Conservation (phyloP, 2,888 invertebrate species). For the Epiblema foenella region DNA sequence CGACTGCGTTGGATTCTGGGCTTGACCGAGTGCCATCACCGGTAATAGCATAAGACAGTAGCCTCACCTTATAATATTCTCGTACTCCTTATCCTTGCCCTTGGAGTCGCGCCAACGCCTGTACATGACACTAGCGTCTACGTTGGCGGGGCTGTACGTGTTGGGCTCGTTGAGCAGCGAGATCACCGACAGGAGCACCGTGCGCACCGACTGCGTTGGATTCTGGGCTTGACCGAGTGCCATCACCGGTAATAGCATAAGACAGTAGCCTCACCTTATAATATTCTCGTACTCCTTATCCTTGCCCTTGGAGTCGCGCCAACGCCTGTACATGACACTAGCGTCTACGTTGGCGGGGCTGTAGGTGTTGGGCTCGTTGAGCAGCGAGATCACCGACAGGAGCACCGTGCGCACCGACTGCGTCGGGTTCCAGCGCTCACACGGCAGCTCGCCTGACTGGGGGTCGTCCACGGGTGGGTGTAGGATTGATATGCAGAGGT, state of each 20-base stretch:
- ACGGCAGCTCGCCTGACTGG: conserved; percentile 98
- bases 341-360: conserved; percentile 99
- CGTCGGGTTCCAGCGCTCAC: conserved; percentile 99
- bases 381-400: conserved; percentile 98
- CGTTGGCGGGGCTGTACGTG: conserved; percentile 99
- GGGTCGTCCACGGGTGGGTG: conserved; percentile 99
- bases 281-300: conserved; percentile 99
- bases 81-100: conserved; percentile 99
- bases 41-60: conserved; percentile 11
- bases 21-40: background rate
- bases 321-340: conserved; percentile 99
- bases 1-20: conserved; percentile 98
- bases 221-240: background rate
- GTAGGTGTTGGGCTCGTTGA: conserved; percentile 99
- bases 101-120: conserved; percentile 99
- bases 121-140: conserved; percentile 99
- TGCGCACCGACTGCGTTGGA: conserved; percentile 95
- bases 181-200: conserved; percentile 94
- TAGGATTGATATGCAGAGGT: conserved; percentile 99
- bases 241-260: background rate
- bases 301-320: conserved; percentile 98
- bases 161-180: conserved; percentile 99
- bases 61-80: conserved; percentile 96
- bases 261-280: conserved; percentile 88
- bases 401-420: conserved; percentile 99